Base-by-base conservation (phyloP, 2,888 invertebrate species). In the Meiosimyza platycephala region DNA sequence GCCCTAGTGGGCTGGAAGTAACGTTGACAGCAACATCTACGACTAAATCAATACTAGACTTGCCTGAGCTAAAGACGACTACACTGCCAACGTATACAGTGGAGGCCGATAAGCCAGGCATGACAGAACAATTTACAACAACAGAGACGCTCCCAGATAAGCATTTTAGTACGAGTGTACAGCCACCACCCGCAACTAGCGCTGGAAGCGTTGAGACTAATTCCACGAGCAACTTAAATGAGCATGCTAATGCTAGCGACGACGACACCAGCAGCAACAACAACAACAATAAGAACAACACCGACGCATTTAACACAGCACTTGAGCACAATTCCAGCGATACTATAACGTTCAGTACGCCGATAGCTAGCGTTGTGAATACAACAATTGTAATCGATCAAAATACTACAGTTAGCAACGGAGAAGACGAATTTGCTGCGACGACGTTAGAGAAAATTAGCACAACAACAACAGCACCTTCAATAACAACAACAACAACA, bases 291-390 rank as follows among this genome's bases (percentile, higher is more conserved):
- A 67, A 16, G 33, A 48, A 50, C 62, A 72, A 60, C 18, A 18
- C 50, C 54, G 73, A 47, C 68, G 67, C 54, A 73, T 52, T 73
- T 74, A 77, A 67, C 74, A 74, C 70, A 74, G 60, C 74, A 76
- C 68, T 75, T 74, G 79, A 79, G 75, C 75, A 71, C 76, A 75
- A 72, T 75, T 75, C 76, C 77, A 77, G 77, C 76, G 78, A 62
- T 71, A 74, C 76, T 73, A 81, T 78, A 77, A 77, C 80, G 79
- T 77, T 83, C 82, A 84, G 84, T 84, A 78, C 73, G 76, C 78
- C 73, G 78, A 76, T 77, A 79, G 74, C 83, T 78, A 78, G 76
- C 81, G 79, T 80, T 73, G 77, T 72, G 80, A 80, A 77, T 80
- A 75, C 78, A 74, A 75, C 77, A 54, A 62, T 47, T 69, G 68